These are phyloP conservation scores for Sinohyriopsis cumingii DNA, from an alignment of 2,888 invertebrate genomes.

Conservation along the genomic window DNA sequence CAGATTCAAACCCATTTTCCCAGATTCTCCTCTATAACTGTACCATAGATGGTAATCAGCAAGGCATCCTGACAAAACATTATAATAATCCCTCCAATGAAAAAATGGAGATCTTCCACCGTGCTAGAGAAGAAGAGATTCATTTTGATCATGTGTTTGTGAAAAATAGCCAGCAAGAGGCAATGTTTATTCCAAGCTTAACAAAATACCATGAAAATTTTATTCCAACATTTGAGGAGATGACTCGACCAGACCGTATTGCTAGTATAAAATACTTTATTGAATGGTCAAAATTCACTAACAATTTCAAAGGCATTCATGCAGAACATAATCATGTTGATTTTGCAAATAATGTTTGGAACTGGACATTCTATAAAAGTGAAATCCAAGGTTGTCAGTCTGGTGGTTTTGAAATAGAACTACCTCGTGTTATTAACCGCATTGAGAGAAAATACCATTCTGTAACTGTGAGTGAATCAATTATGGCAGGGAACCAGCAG, in stretches of 20 bases:
- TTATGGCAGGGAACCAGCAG: constrained; percentile 88
- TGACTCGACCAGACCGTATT: constrained; percentile 81
- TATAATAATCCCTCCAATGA: constrained; percentile 71
- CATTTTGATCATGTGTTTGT: constrained; percentile 54
- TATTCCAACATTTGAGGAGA: constrained; percentile 68
- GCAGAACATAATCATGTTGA: constrained; percentile 91
- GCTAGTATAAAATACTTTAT: constrained; percentile 82
- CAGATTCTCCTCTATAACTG: constrained; percentile 50
- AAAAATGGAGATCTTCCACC: constrained; percentile 66
- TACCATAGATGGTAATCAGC: constrained; percentile 54
- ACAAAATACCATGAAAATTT: constrained; percentile 70
- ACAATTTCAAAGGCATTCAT: constrained; percentile 88
- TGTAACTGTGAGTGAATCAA: constrained; percentile 88
- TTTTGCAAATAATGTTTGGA: constrained; percentile 96
- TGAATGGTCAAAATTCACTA: constrained; percentile 86
- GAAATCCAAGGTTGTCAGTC: constrained; percentile 87
- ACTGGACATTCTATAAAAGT: constrained; percentile 91
- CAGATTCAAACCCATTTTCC: constrained; percentile 25
- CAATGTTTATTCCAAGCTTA: constrained; percentile 69
- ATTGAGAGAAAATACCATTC: constrained; percentile 78
- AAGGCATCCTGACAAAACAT: constrained; percentile 68
- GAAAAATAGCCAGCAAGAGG: constrained; percentile 56
- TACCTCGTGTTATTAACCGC: constrained; percentile 84
- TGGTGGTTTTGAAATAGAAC: constrained; percentile 89
- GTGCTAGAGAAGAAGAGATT: constrained; percentile 63